A percentile compares a stretch with the other conserved stretches of the same genome.
Evolutionary conservation across 2,113 vertebrate species (phyloP).

Genomic region (Vimba vimba): DNA sequence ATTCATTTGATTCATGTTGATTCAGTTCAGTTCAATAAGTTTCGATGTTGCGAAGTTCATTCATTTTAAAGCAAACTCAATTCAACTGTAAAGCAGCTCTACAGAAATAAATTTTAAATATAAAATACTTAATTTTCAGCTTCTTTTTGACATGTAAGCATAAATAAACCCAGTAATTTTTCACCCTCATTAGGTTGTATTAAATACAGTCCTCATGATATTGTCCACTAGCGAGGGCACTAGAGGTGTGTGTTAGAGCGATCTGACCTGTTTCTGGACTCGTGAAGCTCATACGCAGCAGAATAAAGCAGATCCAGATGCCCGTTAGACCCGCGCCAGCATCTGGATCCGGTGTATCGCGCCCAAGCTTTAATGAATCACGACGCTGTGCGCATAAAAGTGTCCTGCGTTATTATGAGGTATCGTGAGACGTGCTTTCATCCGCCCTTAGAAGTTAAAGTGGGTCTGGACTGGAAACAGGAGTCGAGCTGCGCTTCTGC

Average conservation of each 20-base stretch:
- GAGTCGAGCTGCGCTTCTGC: neutral
- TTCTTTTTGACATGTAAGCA: neutral
- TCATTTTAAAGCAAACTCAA: too few relatives aligned
- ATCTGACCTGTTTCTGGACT: constrained; percentile 29
- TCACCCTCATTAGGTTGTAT: neutral
- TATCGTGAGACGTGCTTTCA: neutral
- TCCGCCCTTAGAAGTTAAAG: neutral
- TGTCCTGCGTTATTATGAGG: constrained; percentile 1
- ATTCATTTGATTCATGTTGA: too few relatives aligned
- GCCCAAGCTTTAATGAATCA: neutral
- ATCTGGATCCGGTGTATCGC: constrained; percentile 60
- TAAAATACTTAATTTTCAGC: neutral
- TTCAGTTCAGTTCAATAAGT: too few relatives aligned
- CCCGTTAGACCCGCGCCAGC: constrained; percentile 59
- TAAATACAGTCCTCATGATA: neutral
- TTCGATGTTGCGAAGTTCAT: too few relatives aligned
- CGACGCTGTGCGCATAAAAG: neutral
- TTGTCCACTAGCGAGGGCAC: neutral
- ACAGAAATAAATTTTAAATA: neutral
- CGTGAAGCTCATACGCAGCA: constrained; percentile 65
- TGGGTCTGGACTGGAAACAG: neutral
- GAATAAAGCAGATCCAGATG: constrained; percentile 74
- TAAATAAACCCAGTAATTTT: neutral
- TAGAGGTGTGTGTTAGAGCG: neutral
- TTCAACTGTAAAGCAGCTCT: too few relatives aligned